Base-by-base conservation (phyloP, 1,140 invertebrate genomes). In the Oreohelix idahoensis region DNA sequence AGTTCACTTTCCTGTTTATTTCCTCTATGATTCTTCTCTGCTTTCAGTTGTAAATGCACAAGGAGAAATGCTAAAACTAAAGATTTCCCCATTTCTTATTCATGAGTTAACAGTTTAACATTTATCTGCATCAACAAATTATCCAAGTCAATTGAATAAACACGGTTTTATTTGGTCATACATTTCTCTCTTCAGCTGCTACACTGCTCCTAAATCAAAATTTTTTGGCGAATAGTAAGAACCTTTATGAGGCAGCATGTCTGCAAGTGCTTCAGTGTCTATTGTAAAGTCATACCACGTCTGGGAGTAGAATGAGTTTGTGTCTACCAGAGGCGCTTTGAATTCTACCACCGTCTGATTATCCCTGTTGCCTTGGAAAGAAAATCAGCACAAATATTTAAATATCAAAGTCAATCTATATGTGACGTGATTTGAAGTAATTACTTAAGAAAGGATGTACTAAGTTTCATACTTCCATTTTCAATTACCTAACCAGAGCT, bases 251-350 rank as follows among this genome's bases (percentile, higher is more conserved):
- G 77, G 77, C 23, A 79, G 35, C 32, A 66, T 13, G 29, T 58
- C 77, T 36, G 49, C 20, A 23, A 79, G 8, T 39, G 32, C 15
- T 5, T 79, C 53, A 20, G 23, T 26, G 42, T 79, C 58, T 10
- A 79, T n/a, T 39, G 53, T 66, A 32, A 79, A 79, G 77, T 66
- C 45, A n/a, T 26, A 66, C 77, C 77, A 79, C 23, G 58, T 29
- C 32, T 79, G 51, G 23, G 77, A 79, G 29, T 79, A 79, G 53
- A 79, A 79, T 39, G 77, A 79, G 58, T 79, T 79, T 35, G 51
- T 79, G 77, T 79, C 77, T 45, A 79, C 77, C 23, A 39, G 4
- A 20, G 77, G 77, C 38, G 77, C 53, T 45, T 79, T 79, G 58
- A 66, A 79, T 35, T 66, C 77, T 38, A 26, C 51, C 13, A 69